phyloP scores from a whole-genome alignment of 2,888 invertebrate species.

The Mesorhabditis belari region DNA sequence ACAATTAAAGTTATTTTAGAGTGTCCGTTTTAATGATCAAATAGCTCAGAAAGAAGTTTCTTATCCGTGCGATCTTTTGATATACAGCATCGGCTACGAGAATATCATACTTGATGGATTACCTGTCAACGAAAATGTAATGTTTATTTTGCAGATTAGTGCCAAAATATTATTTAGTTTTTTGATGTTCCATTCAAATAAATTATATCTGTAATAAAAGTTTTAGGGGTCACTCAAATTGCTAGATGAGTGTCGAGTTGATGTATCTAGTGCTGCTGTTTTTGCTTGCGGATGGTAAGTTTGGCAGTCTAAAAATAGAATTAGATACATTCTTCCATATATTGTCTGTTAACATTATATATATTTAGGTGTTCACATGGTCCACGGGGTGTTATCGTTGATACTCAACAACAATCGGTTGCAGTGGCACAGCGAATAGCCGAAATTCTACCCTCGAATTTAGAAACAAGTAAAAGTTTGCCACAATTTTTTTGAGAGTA shows the following conservation, averaged over 20 bases:
- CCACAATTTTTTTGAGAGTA: background rate
- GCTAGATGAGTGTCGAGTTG: constrained; percentile 46
- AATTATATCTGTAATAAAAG: background rate
- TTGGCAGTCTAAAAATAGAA: background rate
- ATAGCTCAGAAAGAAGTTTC: constrained; percentile 8
- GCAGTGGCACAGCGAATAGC: constrained; percentile 34
- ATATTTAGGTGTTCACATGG: constrained; percentile 45
- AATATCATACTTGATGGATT: constrained; percentile 39
- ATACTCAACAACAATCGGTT: constrained; percentile 41
- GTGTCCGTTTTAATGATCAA: background rate
- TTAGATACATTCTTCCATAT: too few relatives aligned
- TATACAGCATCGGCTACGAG: constrained; percentile 51
- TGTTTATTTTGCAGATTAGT: background rate
- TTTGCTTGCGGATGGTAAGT: constrained; percentile 29
- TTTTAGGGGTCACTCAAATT: constrained; percentile 34
- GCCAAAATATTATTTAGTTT: background rate
- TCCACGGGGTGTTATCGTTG: constrained; percentile 48
- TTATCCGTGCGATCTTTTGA: constrained; percentile 64
- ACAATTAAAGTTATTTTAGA: background rate
- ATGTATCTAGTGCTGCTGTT: constrained; percentile 14
- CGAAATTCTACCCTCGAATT: background rate
- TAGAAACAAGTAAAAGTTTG: background rate
- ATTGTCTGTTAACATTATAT: too few relatives aligned
- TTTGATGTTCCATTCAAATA: background rate
- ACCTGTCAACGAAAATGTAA: constrained; percentile 28